Evolutionary conservation across 2,113 vertebrate species (phyloP).

Genomic region (Ptychochromis oligacanthus): DNA sequence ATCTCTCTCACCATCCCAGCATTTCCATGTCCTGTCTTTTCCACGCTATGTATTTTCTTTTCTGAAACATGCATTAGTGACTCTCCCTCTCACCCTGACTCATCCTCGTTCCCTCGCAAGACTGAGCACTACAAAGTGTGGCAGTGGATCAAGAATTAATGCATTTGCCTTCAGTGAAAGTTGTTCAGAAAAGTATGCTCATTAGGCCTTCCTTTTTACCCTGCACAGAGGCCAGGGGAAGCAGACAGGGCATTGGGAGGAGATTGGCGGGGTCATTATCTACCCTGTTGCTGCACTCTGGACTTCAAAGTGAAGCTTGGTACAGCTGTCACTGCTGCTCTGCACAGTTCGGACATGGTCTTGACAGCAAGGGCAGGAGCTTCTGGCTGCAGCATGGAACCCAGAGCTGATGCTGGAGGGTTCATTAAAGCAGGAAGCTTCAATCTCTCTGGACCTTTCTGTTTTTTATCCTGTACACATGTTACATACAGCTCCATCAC

Average conservation of each 20-base stretch:
- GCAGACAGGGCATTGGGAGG: constrained; percentile 44
- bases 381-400: constrained; percentile 17
- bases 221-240: constrained; percentile 20
- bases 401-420: not conserved
- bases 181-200: constrained; percentile 63
- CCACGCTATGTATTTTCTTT: not conserved
- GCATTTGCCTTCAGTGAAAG: constrained; percentile 56
- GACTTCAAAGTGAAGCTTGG: constrained; percentile 64
- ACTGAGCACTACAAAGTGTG: constrained; percentile 28
- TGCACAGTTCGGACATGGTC: constrained; percentile 27
- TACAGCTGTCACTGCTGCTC: constrained; percentile 46
- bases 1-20: not conserved
- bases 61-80: constrained; percentile 49
- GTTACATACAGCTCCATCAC: not conserved
- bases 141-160: constrained; percentile 55
- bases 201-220: constrained; percentile 54
- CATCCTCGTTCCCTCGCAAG: constrained; percentile 22
- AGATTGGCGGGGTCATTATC: constrained; percentile 64
- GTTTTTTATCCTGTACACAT: not conserved
- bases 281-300: constrained; percentile 46
- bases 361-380: constrained; percentile 64
- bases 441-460: not conserved
- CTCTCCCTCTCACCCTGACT: constrained; percentile 44
- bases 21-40: constrained; percentile 3
- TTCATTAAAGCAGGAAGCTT: constrained; percentile 59